Percentiles rank a stretch among this genome's conserved stretches.
Evolutionary conservation across 2,797 vertebrate genomes (phyloP).

Genomic region (Alfaro cultratus): DNA sequence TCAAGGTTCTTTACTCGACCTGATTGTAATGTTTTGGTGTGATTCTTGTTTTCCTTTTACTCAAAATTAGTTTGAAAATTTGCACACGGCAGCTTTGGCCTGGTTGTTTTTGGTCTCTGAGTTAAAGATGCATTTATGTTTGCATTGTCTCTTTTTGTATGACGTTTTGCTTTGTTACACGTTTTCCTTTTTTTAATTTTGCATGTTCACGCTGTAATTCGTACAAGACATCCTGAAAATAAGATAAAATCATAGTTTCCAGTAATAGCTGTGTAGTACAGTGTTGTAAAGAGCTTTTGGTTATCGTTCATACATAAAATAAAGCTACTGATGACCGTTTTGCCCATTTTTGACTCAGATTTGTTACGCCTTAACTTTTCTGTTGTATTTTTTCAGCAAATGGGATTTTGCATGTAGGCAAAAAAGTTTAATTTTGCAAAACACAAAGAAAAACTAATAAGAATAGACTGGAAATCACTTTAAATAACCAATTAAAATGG

Average conservation of each 20-base stretch:
- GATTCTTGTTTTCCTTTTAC: slow-evolving; percentile 40
- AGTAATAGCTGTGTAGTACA: slow-evolving; percentile 21
- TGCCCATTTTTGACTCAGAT: slow-evolving; percentile 53
- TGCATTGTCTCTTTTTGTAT: slow-evolving; percentile 28
- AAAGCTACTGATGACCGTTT: slow-evolving; percentile 52
- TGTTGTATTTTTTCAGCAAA: neutral
- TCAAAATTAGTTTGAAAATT: slow-evolving; percentile 37
- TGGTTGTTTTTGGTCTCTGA: slow-evolving; percentile 51
- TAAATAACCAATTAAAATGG: neutral
- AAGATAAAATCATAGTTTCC: slow-evolving; percentile 13
- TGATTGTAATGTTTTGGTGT: slow-evolving; percentile 20
- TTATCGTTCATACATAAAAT: slow-evolving; percentile 30
- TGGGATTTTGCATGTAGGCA: neutral
- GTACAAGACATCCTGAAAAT: slow-evolving; percentile 14
- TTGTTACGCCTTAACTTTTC: slow-evolving; percentile 31
- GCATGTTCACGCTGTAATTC: slow-evolving; percentile 38
- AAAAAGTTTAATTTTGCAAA: neutral
- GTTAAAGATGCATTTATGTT: slow-evolving; percentile 8
- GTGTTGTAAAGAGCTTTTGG: slow-evolving; percentile 41
- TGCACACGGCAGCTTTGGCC: slow-evolving; percentile 65
- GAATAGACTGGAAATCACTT: neutral
- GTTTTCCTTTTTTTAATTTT: slow-evolving; percentile 14
- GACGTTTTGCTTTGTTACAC: slow-evolving; percentile 35
- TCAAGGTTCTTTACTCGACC: slow-evolving; percentile 9
- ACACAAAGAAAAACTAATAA: neutral